Percentiles rank a stretch among this genome's conserved stretches.
These are phyloP conservation scores for Melanotus villosus DNA, from an alignment of 2,888 invertebrate genomes.

Conservation along the genomic window DNA sequence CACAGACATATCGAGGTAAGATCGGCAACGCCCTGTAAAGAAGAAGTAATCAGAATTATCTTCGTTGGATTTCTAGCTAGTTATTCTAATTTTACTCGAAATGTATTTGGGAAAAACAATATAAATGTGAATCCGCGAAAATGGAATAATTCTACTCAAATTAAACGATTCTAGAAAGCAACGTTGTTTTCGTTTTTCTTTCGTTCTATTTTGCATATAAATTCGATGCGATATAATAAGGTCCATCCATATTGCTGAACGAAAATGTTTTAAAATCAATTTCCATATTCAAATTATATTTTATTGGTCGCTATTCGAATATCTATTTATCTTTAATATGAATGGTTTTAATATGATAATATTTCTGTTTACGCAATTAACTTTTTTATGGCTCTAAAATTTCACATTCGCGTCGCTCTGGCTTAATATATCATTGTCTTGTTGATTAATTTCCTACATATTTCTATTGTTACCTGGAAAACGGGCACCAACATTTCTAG, in stretches of 20 bases:
- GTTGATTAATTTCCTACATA: too few species aligned
- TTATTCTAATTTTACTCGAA: not conserved
- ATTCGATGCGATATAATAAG: conserved; percentile 15
- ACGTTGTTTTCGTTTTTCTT: conserved; percentile 29
- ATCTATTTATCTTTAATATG: not conserved
- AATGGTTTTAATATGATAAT: not conserved
- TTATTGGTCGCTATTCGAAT: conserved; percentile 1
- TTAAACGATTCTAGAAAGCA: not conserved
- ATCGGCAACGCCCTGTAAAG: too few species aligned
- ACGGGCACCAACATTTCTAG: too few species aligned
- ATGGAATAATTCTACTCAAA: conserved; percentile 15
- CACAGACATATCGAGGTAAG: too few species aligned
- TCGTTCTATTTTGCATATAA: conserved; percentile 22
- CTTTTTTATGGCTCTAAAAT: too few species aligned
- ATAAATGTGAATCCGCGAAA: not conserved
- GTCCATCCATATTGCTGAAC: conserved; percentile 11
- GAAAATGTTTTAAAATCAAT: conserved; percentile 19
- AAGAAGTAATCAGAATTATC: too few species aligned
- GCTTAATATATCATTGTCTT: too few species aligned
- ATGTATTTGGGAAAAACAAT: not conserved
- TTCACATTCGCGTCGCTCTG: too few species aligned
- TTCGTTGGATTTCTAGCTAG: too few species aligned
- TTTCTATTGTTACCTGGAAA: too few species aligned
- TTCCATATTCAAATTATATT: conserved; percentile 21
- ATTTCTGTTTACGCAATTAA: too few species aligned